Percentiles rank a stretch among this genome's conserved stretches.
Evolutionary conservation across 2,797 vertebrate species (phyloP).

Genomic region (Eospalax fontanierii): DNA sequence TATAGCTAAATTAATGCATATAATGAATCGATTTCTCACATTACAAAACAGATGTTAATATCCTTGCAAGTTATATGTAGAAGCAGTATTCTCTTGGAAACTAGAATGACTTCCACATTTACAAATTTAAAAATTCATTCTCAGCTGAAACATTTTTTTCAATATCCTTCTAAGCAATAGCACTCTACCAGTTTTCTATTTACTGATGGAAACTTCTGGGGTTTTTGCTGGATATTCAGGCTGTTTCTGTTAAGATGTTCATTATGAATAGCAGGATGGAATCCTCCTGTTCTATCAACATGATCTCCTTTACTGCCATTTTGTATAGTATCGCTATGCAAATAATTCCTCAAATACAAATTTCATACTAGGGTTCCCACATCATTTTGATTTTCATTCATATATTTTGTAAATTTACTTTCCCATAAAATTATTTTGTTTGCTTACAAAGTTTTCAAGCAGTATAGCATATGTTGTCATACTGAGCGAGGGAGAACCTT

Average conservation of each 20-base stretch:
- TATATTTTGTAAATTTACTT: neutral
- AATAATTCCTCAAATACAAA: conserved; percentile 15
- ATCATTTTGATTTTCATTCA: conserved; percentile 3
- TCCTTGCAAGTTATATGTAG: neutral
- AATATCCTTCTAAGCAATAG: conserved; percentile 11
- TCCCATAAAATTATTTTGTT: neutral
- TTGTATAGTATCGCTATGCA: neutral
- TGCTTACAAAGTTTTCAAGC: neutral
- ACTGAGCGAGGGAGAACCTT: neutral
- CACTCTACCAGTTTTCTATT: neutral
- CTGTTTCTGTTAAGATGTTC: conserved; percentile 9
- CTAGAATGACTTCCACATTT: neutral
- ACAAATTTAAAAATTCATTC: neutral
- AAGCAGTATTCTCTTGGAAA: neutral
- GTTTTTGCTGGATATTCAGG: neutral
- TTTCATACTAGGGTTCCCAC: neutral
- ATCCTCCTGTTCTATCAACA: neutral
- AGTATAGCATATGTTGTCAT: neutral
- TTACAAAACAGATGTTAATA: neutral
- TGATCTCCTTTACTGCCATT: neutral
- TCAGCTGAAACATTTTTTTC: neutral
- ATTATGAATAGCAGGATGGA: neutral
- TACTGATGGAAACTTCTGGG: neutral
- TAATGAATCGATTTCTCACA: neutral
- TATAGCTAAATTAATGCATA: neutral